A percentile compares a stretch with the other conserved stretches of the same genome.
Conservation (phyloP, 1,140 invertebrate genomes). For the Sitophilus oryzae region DNA sequence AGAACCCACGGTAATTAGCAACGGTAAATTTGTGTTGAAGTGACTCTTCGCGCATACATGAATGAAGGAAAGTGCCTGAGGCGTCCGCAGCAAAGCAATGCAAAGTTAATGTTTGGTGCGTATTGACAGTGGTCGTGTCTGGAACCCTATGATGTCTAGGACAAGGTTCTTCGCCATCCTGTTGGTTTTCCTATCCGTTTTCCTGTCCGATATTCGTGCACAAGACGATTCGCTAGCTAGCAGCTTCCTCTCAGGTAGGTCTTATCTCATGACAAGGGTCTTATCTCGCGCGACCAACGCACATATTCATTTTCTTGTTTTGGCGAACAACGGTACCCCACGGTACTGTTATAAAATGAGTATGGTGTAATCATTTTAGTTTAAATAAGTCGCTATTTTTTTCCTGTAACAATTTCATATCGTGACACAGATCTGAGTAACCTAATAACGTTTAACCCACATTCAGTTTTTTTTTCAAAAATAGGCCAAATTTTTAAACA, state of each 20-base stretch:
- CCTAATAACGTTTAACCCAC: no score
- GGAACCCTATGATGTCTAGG: conserved; percentile 29
- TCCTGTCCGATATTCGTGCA: conserved; percentile 32
- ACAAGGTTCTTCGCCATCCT: conserved; percentile 27
- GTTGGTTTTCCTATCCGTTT: conserved; percentile 21
- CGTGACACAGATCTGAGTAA: neutral
- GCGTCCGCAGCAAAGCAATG: conserved; percentile 31
- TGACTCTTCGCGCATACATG: conserved; percentile 31
- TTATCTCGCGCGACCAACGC: conserved; percentile 10
- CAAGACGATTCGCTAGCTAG: conserved; percentile 72
- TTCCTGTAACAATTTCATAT: neutral
- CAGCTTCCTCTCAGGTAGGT: conserved; percentile 68
- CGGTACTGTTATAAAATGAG: conserved; percentile 29
- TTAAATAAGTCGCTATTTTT: neutral
- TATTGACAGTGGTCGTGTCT: conserved; percentile 33
- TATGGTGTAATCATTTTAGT: conserved; percentile 15
- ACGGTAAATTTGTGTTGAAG: conserved; percentile 40
- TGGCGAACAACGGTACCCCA: conserved; percentile 26
- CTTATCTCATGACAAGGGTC: conserved; percentile 13
- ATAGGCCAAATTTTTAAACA: no score
- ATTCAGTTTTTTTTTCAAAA: no score
- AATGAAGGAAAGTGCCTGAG: conserved; percentile 25
- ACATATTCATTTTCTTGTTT: conserved; percentile 20
- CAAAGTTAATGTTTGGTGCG: conserved; percentile 26
- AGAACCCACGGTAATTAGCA: conserved; percentile 27